Base-by-base conservation (phyloP, 2,797 vertebrate genomes). In the Tachyglossus aculeatus region DNA sequence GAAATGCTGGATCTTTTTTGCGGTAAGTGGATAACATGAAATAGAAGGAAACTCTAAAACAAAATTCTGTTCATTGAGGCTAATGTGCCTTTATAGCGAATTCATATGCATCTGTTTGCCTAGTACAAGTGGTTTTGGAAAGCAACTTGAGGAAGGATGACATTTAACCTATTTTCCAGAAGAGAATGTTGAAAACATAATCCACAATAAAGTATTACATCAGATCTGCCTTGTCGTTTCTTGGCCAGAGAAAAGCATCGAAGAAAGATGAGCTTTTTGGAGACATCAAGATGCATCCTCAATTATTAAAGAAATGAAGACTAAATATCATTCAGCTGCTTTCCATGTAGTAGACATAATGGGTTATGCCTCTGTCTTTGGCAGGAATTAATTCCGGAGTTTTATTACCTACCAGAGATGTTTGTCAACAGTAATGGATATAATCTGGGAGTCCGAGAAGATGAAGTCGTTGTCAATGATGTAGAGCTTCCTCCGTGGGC, bases 401-500 rank as follows among this genome's bases (percentile, higher is more conserved):
- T 99, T 93, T 99, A 96, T 91, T 99, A 99, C 88, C 93, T 99
- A 52, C 98, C 98, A 0, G 98, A 99, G 91, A 98, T 99, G 98
- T 97, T 99, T 86, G 96, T 98, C 86, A 99, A 99, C 94, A 98
- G 93, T 77, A 99, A 96, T 24, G 94, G 93, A 32, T 98, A 97
- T 85, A 94, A 94, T 77, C 91, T 99, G 59, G 97, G 97, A 15
- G 88, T 96, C 88, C 91, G 96, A 78, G 96, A 98, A 70, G 97
- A 98, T 67, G 90, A 95, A 53, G 85, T 79, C 19, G 90, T 91
- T 65, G 96, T 99, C 43, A 94, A 95, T 86, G 95, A 98, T 2
- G 96, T 99, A 50, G 96, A 97, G 71, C 91, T 99, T 66, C 97
- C 98, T 1, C 92, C 95, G 1, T 99, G 97, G 98, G 96, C 97